These are phyloP conservation scores for Amiota communis DNA, from an alignment of 2,888 invertebrate species.

Conservation along the genomic window DNA sequence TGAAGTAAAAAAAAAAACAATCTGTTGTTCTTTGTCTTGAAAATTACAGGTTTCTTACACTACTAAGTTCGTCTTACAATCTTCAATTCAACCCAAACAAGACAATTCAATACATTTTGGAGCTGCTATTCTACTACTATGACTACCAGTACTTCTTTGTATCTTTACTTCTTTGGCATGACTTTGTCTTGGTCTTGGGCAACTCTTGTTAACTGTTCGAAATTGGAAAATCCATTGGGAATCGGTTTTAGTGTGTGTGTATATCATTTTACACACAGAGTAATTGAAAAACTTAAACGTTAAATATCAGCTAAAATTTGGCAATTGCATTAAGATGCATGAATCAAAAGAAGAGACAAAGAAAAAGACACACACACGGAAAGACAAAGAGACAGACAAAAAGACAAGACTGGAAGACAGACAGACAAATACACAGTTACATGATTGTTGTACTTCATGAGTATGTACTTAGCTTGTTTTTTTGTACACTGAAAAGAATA, in stretches of 20 bases:
- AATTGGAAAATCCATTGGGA: background rate
- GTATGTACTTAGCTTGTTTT: too few species aligned
- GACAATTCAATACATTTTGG: background rate
- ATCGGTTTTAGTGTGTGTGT: background rate
- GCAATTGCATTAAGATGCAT: constrained; percentile 11
- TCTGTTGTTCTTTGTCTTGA: background rate
- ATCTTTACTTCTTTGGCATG: background rate
- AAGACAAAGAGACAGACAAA: background rate
- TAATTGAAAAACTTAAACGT: background rate
- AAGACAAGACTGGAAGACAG: too few species aligned
- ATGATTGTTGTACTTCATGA: too few species aligned
- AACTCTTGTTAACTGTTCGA: background rate
- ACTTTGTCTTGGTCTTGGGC: background rate
- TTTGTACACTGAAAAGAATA: too few species aligned
- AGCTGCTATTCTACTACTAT: too few species aligned
- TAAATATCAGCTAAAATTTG: constrained; percentile 5
- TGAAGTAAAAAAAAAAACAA: too few species aligned
- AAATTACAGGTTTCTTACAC: constrained; percentile 14
- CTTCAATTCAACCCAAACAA: background rate
- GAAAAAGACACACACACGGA: constrained; percentile 1
- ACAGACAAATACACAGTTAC: background rate
- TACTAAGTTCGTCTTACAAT: background rate
- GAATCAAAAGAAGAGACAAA: background rate
- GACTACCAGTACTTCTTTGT: too few species aligned
- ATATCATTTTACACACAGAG: background rate